A percentile compares a stretch with the other conserved stretches of the same genome.
Evolutionary conservation across 1,140 invertebrate genomes (phyloP).

Genomic region (Euborellia annulipes): DNA sequence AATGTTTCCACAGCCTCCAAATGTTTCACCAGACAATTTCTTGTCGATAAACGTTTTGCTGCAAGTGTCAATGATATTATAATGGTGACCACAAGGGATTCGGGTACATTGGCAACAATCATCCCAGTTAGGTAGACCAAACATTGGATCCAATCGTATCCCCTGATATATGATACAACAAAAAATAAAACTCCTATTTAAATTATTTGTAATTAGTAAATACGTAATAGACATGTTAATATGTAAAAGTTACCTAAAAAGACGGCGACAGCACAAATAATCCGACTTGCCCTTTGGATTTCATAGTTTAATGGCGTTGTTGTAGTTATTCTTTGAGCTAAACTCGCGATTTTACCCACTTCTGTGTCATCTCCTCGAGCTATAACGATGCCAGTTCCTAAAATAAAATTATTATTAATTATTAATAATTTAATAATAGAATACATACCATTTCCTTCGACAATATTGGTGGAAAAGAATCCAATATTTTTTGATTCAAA

Average conservation of each 20-base stretch:
- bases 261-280: slow-evolving; percentile 57
- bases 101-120: slow-evolving; percentile 73
- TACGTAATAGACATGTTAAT: no score
- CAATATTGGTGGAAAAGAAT: slow-evolving; percentile 63
- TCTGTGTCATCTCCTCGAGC: slow-evolving; percentile 65
- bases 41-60: slow-evolving; percentile 57
- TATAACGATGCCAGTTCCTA: slow-evolving; percentile 58
- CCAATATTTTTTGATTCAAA: slow-evolving; percentile 60
- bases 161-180: neutral
- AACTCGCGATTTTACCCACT: slow-evolving; percentile 68
- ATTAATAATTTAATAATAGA: slow-evolving; percentile 1
- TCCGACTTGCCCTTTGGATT: slow-evolving; percentile 61
- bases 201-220: no score
- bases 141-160: neutral
- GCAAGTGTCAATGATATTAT: slow-evolving; percentile 59
- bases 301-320: slow-evolving; percentile 64
- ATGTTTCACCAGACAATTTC: slow-evolving; percentile 65
- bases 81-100: slow-evolving; percentile 66
- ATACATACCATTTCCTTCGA: slow-evolving; percentile 39
- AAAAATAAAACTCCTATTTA: neutral
- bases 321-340: slow-evolving; percentile 53
- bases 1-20: slow-evolving; percentile 63
- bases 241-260: slow-evolving; percentile 64
- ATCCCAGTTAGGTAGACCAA: slow-evolving; percentile 27
- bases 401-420: slow-evolving; percentile 2